Evolutionary conservation across 2,797 vertebrate species (phyloP).

Genomic region (Neosilurus hyrtlii): DNA sequence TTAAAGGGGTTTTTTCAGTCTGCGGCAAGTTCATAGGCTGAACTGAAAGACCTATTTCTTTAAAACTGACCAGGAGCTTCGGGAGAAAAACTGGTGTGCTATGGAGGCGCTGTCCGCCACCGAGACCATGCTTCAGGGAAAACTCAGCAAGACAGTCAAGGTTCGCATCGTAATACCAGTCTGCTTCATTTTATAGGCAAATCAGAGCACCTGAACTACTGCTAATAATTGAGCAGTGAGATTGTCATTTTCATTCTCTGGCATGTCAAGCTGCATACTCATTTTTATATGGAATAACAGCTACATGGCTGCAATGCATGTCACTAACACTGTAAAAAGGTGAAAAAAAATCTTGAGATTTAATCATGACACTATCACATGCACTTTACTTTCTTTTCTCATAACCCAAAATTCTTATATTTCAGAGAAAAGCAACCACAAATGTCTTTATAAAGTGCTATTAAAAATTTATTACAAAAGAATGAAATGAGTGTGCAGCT

Average conservation of each 20-base stretch:
- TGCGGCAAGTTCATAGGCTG: conserved; percentile 74
- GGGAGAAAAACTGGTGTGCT: conserved; percentile 99
- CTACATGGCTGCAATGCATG: conserved; percentile 49
- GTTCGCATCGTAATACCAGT: conserved; percentile 84
- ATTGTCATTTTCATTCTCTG: conserved; percentile 61
- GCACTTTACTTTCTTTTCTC: neutral
- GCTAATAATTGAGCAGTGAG: conserved; percentile 64
- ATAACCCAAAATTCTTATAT: neutral
- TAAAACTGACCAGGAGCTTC: conserved; percentile 99
- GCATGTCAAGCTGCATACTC: conserved; percentile 75
- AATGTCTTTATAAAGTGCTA: neutral
- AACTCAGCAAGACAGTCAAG: conserved; percentile 97
- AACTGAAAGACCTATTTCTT: conserved; percentile 96
- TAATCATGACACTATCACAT: neutral
- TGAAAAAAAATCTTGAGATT: neutral
- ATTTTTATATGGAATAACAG: conserved; percentile 59
- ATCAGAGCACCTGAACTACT: conserved; percentile 76
- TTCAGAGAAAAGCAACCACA: neutral
- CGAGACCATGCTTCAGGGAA: conserved; percentile 99
- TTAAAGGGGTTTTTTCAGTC: conserved; percentile 51
- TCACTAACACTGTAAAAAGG: conserved; percentile 17
- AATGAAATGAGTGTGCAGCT: conserved; percentile 77
- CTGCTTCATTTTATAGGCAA: conserved; percentile 82
- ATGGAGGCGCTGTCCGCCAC: conserved; percentile 99
- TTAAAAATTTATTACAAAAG: neutral